Base-by-base conservation (phyloP, 1,140 invertebrate species). In the Orius insidiosus region DNA sequence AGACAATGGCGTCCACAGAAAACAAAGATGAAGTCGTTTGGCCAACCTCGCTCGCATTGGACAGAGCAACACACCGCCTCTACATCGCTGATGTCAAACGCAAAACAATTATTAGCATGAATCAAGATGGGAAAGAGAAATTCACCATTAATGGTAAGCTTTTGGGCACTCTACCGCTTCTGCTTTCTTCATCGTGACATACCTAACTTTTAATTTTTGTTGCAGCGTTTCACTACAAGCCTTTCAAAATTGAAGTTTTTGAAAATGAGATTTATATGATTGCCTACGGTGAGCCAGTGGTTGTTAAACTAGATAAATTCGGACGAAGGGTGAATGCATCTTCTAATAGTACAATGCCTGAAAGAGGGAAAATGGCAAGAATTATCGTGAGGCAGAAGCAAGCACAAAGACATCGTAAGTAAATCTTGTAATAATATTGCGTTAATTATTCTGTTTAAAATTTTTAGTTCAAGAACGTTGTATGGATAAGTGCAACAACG, bases 51-150 rank as follows among this genome's bases (percentile, higher is more conserved):
- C 59, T 87, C 2, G 68, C 79, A 1, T 68, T 85, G 30, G 41
- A 43, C 11, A 65, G 41, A n/a, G 41, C 74, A 9, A 72, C 73
- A 3, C 61, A 65, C 11, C 60, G 77, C 40, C 54, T 87, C 0
- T 87, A 85, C 63, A 86, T 80, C 80, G 68, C 73, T 1, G 82
- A 87, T 61, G 73, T 78, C 0, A 68, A 79, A 45, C 62, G 77
- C 3, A 75, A 77, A 56, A 77, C 76, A 53, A 78, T 89, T 44
- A 82, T 87, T 63, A 67, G 78, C 24, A 70, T 74, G 45, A 71
- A 76, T 54, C 72, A 85, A 24, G 78, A 88, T 59, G 85, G 85
- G 19, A 71, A 66, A 13, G 72, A 80, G 56, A 63, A 82, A 13
- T 65, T 68, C 46, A 49, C 74, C 8, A 67, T 79, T 1, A 65